phyloP scores from a whole-genome alignment of 2,113 vertebrate species.

The Marmota flaviventris region DNA sequence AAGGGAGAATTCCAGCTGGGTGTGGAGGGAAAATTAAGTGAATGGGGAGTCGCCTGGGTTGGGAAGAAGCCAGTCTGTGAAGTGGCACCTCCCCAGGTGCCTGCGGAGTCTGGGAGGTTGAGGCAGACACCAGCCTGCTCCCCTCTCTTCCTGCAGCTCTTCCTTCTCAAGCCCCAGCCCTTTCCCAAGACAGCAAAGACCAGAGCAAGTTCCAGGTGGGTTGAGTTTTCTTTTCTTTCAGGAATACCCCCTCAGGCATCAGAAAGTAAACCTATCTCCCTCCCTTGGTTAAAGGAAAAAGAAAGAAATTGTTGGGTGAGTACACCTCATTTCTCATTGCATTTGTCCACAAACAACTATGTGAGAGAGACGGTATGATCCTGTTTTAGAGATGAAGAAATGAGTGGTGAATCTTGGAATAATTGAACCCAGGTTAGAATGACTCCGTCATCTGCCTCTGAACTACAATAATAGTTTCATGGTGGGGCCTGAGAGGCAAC shows the following conservation, averaged over 20 bases:
- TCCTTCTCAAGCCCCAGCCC: not conserved
- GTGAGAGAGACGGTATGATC: not conserved
- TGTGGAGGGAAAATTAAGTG: not conserved
- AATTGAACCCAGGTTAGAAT: not conserved
- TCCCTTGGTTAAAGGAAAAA: not conserved
- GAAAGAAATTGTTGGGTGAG: not conserved
- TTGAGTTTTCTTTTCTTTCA: not conserved
- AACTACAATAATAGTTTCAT: not conserved
- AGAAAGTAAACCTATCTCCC: not conserved
- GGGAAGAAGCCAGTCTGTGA: not conserved
- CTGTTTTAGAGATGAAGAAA: not conserved
- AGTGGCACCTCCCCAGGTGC: not conserved
- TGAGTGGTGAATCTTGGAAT: not conserved
- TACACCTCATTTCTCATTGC: not conserved
- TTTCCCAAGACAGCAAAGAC: not conserved
- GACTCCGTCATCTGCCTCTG: not conserved
- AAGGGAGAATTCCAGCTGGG: not conserved
- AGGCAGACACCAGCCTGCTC: not conserved
- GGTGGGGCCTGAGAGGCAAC: not conserved
- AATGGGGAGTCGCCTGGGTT: not conserved
- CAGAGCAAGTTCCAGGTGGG: not conserved
- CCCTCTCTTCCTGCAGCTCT: not conserved
- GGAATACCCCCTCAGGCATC: not conserved
- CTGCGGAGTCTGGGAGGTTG: accelerated
- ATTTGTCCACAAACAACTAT: not conserved